Conservation (phyloP, 2,888 invertebrate species). For the Epinotia bilunana region DNA sequence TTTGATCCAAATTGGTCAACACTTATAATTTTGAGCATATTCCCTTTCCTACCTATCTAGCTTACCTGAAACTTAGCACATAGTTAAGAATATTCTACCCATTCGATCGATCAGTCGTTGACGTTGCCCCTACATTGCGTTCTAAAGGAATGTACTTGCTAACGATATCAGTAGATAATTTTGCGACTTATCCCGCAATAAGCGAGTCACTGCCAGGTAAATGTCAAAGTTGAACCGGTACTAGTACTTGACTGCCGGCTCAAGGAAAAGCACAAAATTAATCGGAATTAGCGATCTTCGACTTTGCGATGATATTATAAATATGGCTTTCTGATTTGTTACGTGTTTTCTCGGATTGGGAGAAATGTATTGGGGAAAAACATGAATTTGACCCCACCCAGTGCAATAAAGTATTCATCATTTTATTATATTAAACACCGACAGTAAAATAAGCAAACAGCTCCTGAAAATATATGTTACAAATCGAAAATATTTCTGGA, state of each 20-base stretch:
- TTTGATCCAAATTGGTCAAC: too few species aligned
- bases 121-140: neutral
- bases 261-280: neutral
- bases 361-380: neutral
- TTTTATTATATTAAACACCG: too few species aligned
- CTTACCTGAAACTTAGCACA: too few species aligned
- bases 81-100: too few species aligned
- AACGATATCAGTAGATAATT: neutral
- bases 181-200: neutral
- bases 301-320: slow-evolving; percentile 1
- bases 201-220: slow-evolving; percentile 17
- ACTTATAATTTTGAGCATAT: too few species aligned
- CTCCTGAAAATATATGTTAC: neutral
- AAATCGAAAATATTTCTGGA: neutral
- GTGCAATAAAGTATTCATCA: too few species aligned
- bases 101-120: slow-evolving; percentile 6
- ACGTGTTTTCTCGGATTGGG: neutral
- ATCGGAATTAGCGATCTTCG: neutral
- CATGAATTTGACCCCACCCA: neutral
- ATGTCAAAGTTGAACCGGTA: neutral
- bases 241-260: neutral
- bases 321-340: neutral
- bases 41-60: too few species aligned
- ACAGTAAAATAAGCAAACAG: neutral
- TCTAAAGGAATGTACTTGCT: neutral